A percentile compares a stretch with the other conserved stretches of the same genome.
Conservation (phyloP, 2,888 invertebrate genomes). For the Serrognathus titanus region DNA sequence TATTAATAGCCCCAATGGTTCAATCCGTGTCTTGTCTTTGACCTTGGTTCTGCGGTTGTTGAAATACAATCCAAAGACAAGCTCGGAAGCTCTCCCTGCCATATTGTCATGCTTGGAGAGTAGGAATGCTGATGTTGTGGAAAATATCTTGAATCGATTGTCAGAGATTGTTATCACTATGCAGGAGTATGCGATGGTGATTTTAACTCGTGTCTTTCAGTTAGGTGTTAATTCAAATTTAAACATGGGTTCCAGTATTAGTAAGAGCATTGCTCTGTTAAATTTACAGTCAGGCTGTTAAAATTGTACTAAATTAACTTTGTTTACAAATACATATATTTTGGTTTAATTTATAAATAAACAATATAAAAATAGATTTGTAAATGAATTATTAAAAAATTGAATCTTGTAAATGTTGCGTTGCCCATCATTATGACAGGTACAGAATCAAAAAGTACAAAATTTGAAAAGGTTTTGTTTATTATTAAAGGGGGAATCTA, state of each 20-base stretch:
- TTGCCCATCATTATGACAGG: no score
- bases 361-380: no score
- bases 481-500: no score
- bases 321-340: no score
- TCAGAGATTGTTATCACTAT: slow-evolving; percentile 79
- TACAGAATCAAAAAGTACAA: no score
- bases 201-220: slow-evolving; percentile 78
- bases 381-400: no score
- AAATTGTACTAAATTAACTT: slow-evolving; percentile 14
- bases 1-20: slow-evolving; percentile 33
- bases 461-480: no score
- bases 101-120: slow-evolving; percentile 80
- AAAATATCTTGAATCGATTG: slow-evolving; percentile 74
- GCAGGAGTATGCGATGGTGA: slow-evolving; percentile 78
- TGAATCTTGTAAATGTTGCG: no score
- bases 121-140: slow-evolving; percentile 73
- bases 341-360: neutral
- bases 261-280: slow-evolving; percentile 75
- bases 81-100: slow-evolving; percentile 66
- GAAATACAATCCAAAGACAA: slow-evolving; percentile 57
- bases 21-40: slow-evolving; percentile 66
- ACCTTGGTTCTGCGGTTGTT: slow-evolving; percentile 68
- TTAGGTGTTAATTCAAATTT: slow-evolving; percentile 76
- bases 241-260: slow-evolving; percentile 72
- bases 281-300: slow-evolving; percentile 81